phyloP scores from a whole-genome alignment of 1,140 invertebrate species.

The Drosophila nebulosa region DNA sequence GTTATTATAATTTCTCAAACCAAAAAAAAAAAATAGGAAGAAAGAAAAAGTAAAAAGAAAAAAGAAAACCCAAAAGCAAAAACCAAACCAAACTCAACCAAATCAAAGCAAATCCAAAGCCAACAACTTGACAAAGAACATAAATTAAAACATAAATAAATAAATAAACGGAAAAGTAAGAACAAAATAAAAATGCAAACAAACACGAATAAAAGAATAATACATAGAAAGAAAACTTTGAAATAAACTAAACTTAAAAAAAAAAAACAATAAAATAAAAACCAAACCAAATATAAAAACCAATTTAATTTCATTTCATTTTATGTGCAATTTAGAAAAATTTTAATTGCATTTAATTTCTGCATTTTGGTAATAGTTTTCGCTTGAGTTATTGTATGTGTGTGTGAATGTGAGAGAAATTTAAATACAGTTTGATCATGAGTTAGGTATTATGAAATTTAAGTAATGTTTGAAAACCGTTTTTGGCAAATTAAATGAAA shows the following conservation, averaged over 20 bases:
- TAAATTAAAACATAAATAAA: slow-evolving; percentile 6
- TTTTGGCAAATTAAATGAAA: slow-evolving; percentile 18
- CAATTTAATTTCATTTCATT: no score
- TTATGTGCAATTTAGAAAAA: no score
- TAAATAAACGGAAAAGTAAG: slow-evolving; percentile 26
- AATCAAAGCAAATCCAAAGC: slow-evolving; percentile 41
- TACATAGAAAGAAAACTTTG: slow-evolving; percentile 20
- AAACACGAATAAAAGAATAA: no score
- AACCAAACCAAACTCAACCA: slow-evolving; percentile 37
- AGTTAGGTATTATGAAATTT: no score
- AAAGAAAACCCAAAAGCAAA: slow-evolving; percentile 24
- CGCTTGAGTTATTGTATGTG: no score
- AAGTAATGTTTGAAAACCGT: no score
- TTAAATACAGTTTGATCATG: no score
- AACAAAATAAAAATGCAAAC: slow-evolving; percentile 28
- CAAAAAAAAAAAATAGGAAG: slow-evolving; percentile 59
- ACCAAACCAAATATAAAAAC: slow-evolving; percentile 18
- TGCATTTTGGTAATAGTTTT: no score
- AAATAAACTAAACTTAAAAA: neutral
- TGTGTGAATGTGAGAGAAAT: no score
- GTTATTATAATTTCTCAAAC: slow-evolving; percentile 81
- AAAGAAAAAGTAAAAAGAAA: slow-evolving; percentile 30
- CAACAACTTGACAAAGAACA: slow-evolving; percentile 47
- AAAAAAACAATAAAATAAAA: slow-evolving; percentile 3
- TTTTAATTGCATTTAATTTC: no score